These are phyloP conservation scores for Vulpes ferrilata DNA, from an alignment of 2,113 vertebrate species.

Conservation along the genomic window DNA sequence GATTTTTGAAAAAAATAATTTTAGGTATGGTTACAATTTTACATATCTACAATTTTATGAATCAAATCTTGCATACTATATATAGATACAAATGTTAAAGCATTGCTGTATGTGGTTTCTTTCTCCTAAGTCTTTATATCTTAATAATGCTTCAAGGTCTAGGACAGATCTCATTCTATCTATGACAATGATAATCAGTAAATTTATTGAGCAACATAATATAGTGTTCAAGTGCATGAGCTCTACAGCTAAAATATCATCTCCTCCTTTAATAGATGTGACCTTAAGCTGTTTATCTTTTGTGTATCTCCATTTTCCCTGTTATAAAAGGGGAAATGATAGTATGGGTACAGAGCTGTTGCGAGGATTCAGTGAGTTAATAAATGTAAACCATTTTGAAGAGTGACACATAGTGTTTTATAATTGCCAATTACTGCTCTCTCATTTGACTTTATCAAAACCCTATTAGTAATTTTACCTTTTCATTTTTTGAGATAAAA, in stretches of 20 bases:
- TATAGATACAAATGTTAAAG: not conserved
- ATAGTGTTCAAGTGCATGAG: fast-evolving
- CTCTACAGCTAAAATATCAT: not conserved
- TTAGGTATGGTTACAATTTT: not conserved
- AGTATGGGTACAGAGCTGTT: not conserved
- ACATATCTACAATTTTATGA: not conserved
- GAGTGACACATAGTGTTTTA: not conserved
- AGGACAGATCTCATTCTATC: not conserved
- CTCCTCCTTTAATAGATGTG: not conserved
- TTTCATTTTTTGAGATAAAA: constrained; percentile 51
- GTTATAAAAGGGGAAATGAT: not conserved
- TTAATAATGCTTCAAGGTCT: not conserved
- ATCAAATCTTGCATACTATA: not conserved
- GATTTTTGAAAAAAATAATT: not conserved
- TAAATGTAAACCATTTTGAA: not conserved
- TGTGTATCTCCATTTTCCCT: not conserved
- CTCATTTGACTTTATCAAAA: not conserved
- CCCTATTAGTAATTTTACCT: not conserved
- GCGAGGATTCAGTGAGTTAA: not conserved
- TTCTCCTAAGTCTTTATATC: not conserved
- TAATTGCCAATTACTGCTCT: not conserved
- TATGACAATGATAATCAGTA: not conserved
- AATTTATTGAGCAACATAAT: not conserved
- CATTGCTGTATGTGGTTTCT: not conserved
- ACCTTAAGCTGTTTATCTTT: not conserved